These are phyloP conservation scores for Centropristis striata DNA, from an alignment of 2,113 vertebrate species.

Conservation along the genomic window DNA sequence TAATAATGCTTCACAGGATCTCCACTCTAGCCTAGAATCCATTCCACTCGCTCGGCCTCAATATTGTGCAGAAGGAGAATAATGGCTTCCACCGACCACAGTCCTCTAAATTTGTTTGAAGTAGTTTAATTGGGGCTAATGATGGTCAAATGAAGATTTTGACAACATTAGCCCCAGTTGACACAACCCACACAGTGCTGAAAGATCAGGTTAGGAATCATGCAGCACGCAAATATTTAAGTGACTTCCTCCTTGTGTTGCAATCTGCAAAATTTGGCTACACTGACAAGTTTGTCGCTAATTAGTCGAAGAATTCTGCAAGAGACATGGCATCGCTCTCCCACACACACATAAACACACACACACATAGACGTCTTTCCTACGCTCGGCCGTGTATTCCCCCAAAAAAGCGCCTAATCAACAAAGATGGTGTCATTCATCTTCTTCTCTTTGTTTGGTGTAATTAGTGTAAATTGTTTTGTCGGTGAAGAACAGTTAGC, in stretches of 20 bases:
- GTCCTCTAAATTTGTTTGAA: conserved; percentile 45
- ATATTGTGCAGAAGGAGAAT: conserved; percentile 14
- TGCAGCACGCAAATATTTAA: conserved; percentile 22
- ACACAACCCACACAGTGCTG: conserved; percentile 19
- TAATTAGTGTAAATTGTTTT: conserved; percentile 77
- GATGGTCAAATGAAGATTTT: conserved; percentile 47
- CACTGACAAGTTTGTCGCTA: conserved; percentile 34
- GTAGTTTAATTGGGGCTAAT: conserved; percentile 66
- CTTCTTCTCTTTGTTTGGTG: conserved; percentile 59
- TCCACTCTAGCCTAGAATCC: neutral
- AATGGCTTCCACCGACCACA: neutral
- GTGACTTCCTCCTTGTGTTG: conserved; percentile 29
- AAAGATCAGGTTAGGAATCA: conserved; percentile 26
- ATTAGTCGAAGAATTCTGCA: conserved; percentile 48
- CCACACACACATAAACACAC: neutral
- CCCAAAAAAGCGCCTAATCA: conserved; percentile 60
- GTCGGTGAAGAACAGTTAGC: conserved; percentile 46
- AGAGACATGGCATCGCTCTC: conserved; percentile 11
- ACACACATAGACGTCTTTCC: neutral
- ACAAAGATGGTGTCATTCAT: conserved; percentile 58
- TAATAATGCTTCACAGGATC: conserved; percentile 16
- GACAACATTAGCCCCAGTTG: conserved; percentile 54
- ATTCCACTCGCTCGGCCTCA: neutral
- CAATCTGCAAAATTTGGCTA: conserved; percentile 52
- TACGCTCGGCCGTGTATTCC: conserved; percentile 12